These are phyloP conservation scores for Casuarius casuarius DNA, from an alignment of 2,113 vertebrate species.

Conservation along the genomic window DNA sequence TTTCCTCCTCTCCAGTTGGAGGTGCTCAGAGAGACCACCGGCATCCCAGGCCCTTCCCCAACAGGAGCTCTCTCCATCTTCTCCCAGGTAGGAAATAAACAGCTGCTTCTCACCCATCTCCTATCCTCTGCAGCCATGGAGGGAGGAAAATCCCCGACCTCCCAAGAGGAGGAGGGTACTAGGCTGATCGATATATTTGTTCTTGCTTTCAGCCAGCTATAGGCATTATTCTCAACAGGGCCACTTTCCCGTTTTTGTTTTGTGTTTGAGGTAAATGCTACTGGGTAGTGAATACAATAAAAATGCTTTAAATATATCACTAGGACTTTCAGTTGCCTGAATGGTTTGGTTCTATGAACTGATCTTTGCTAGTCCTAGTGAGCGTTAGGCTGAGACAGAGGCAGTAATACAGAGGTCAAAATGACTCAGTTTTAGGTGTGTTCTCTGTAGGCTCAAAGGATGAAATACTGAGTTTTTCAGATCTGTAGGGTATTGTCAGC, in stretches of 20 bases:
- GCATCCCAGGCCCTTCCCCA: neutral
- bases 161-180: neutral
- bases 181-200: neutral
- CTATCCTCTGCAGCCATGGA: rapidly evolving
- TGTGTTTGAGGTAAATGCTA: neutral
- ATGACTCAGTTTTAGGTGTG: neutral
- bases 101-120: neutral
- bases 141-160: neutral
- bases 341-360: neutral
- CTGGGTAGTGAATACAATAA: neutral
- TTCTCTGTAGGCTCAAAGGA: neutral
- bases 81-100: neutral
- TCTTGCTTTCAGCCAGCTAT: neutral
- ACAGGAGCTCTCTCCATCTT: neutral
- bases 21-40: neutral
- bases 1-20: neutral
- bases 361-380: neutral
- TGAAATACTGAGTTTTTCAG: neutral
- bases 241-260: neutral
- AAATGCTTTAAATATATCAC: neutral
- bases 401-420: neutral
- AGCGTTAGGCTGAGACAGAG: neutral
- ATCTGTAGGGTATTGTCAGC: slow-evolving; percentile 27
- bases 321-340: neutral
- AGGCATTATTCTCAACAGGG: neutral